A percentile compares a stretch with the other conserved stretches of the same genome.
These are phyloP conservation scores for Bucorvus abyssinicus DNA, from an alignment of 2,797 vertebrate genomes.

Conservation along the genomic window DNA sequence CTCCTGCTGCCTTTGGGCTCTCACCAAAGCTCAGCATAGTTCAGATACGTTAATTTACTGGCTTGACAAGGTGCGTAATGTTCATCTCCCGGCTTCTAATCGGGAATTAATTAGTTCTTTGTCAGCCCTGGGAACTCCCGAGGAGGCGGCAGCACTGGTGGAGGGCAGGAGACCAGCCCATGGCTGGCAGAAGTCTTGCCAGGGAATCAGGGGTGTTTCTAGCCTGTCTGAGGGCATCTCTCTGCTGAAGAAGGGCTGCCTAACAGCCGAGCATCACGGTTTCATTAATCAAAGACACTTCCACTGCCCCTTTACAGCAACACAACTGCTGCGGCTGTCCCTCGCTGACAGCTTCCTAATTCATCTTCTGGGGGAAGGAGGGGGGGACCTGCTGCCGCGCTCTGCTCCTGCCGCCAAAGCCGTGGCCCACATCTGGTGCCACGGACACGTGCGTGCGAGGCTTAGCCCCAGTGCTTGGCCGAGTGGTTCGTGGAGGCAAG, in stretches of 20 bases:
- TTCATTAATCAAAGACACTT: conserved; percentile 98
- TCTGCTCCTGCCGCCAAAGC: background rate
- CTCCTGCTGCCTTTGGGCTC: background rate
- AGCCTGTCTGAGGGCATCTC: conserved; percentile 79
- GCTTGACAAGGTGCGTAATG: background rate
- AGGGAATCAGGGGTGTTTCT: background rate
- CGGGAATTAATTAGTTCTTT: conserved; percentile 29
- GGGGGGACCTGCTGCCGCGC: background rate
- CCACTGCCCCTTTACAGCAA: conserved; percentile 96
- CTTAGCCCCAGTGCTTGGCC: rapidly evolving
- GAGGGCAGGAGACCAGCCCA: background rate
- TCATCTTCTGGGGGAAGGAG: conserved; percentile 80
- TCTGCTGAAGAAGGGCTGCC: conserved; percentile 78
- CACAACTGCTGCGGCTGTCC: conserved; percentile 89
- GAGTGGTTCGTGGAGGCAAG: background rate
- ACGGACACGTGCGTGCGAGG: rapidly evolving
- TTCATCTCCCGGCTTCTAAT: background rate
- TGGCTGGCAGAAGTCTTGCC: background rate
- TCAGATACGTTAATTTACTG: background rate
- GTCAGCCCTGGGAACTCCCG: background rate
- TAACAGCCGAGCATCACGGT: conserved; percentile 83
- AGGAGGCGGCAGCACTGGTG: rapidly evolving
- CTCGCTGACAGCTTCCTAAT: conserved; percentile 88
- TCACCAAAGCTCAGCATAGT: background rate
- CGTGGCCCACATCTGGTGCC: rapidly evolving